Evolutionary conservation across 2,797 vertebrate species (phyloP).

Genomic region (Amniataba percoides): DNA sequence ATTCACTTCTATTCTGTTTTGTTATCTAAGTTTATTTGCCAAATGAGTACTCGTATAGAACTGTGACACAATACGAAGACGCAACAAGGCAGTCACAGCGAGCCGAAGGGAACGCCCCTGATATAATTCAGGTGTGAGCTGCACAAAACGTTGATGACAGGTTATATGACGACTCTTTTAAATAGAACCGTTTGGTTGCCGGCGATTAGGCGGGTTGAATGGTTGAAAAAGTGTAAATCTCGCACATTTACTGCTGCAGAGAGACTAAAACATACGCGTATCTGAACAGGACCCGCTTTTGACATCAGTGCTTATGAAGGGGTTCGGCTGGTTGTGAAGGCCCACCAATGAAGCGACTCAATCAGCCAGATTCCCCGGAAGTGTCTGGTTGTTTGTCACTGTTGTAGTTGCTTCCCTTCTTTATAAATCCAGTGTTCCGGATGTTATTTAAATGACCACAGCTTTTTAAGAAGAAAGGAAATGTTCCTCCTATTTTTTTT

Average conservation of each 20-base stretch:
- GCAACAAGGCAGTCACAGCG: constrained; percentile 8
- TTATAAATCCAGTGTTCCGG: constrained; percentile 68
- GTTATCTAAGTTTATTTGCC: constrained; percentile 75
- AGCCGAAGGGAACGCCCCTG: constrained; percentile 27
- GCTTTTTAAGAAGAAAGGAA: constrained; percentile 76
- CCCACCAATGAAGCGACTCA: constrained; percentile 53
- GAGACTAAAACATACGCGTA: background rate
- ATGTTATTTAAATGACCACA: constrained; percentile 79
- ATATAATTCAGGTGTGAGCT: constrained; percentile 33
- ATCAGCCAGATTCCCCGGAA: constrained; percentile 65
- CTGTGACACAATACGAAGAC: constrained; percentile 52
- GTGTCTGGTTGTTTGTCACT: constrained; percentile 59
- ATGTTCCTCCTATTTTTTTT: constrained; percentile 60
- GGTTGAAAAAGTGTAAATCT: constrained; percentile 18
- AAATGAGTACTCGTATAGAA: constrained; percentile 67
- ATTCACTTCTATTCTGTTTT: constrained; percentile 39
- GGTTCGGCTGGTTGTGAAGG: constrained; percentile 55
- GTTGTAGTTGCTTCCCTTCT: constrained; percentile 41
- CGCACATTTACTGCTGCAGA: constrained; percentile 20
- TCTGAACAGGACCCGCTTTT: constrained; percentile 30
- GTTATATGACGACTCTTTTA: constrained; percentile 48
- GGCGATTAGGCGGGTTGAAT: background rate
- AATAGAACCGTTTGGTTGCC: constrained; percentile 19
- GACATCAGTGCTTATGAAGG: constrained; percentile 70
- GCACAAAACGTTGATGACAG: constrained; percentile 36